Evolutionary conservation across 92 coral and sea anemone species (phyloP), one percentile per base, ranked within the genome.

Genomic region (Phenganax stokvisi): DNA sequence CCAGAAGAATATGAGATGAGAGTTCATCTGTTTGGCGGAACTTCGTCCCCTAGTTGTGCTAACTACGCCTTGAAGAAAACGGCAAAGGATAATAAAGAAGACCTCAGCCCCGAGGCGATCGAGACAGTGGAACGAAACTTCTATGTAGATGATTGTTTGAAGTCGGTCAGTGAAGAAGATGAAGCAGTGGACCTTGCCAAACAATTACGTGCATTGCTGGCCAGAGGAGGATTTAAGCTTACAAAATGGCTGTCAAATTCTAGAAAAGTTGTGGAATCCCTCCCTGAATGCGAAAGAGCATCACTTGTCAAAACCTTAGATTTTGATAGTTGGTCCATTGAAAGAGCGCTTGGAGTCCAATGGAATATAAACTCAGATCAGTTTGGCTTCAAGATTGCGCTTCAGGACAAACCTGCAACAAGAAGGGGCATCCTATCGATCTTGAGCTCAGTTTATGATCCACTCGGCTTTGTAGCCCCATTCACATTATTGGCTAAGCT

Each of bases 391-490:
- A 66, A 61, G 52, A 86, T 86, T 72, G 84, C 81, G 10, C 77
- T 77, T 20, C 82, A 82, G 62, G 89, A 86, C 55, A 71, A 75
- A 71, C 89, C 89, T 1, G 79, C 89, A n/a, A 82, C 84, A 61
- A 86, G 89, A 82, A 57, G 86, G 56, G 80, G 86, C 15, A 83
- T 86, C 61, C 57, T 79, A 31, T 71, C 87, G 6, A 74, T 60
- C 29, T 54, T 86, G 11, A 85, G 88, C 3, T 85, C 88, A 16
- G 82, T 85, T 29, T 81, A 80, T 80, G 89, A 86, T 54, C 89
- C 86, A 44, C 74, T 86, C 4, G 89, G 86, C 47, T 87, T 77
- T 27, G 85, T 74, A 17, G 90, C 90, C 17, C 90, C 90, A 56
- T 79, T 87, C 44, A 66, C 75, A 51, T 74, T 87, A 20, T 78